Evolutionary conservation across 2,888 invertebrate species (phyloP).

Genomic region (Eupeodes latifasciatus): DNA sequence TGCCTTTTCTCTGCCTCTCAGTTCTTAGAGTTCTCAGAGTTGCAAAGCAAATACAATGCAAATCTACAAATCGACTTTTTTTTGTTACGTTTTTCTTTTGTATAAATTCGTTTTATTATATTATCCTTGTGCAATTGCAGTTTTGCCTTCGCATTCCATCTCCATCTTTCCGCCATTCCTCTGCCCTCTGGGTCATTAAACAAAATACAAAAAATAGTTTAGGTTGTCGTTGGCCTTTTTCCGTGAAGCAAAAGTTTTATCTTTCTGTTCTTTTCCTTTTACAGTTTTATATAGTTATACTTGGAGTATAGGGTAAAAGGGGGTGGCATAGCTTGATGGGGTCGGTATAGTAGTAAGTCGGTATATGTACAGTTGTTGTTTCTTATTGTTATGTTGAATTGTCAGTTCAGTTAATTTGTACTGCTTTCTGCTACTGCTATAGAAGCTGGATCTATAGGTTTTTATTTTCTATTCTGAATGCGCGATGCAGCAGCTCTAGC

Average conservation of each 20-base stretch:
- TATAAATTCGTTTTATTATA: conserved; percentile 66
- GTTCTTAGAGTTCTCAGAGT: conserved; percentile 2
- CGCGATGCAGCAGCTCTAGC: conserved; percentile 28
- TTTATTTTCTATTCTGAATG: conserved; percentile 51
- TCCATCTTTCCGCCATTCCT: conserved; percentile 50
- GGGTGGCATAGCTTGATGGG: conserved; percentile 19
- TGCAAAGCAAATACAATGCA: conserved; percentile 72
- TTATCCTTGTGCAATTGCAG: conserved; percentile 75
- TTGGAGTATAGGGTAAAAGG: conserved; percentile 8
- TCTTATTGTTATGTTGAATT: conserved; percentile 72
- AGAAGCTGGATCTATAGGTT: conserved; percentile 58
- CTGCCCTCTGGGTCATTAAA: conserved; percentile 73
- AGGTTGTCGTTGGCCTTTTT: conserved; percentile 75
- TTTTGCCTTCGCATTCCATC: conserved; percentile 68
- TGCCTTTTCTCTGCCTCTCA: conserved; percentile 12
- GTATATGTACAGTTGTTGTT: conserved; percentile 35
- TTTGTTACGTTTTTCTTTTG: conserved; percentile 49
- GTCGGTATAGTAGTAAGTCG: background rate
- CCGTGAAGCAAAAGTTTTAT: conserved; percentile 70
- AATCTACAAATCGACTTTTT: conserved; percentile 74
- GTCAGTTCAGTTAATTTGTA: conserved; percentile 74
- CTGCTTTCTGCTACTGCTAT: background rate
- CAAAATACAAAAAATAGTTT: conserved; percentile 66
- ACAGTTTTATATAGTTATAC: conserved; percentile 7
- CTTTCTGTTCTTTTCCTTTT: conserved; percentile 33